A percentile compares a stretch with the other conserved stretches of the same genome.
Conservation (phyloP, 2,797 vertebrate species). For the Tragopan temminckii region DNA sequence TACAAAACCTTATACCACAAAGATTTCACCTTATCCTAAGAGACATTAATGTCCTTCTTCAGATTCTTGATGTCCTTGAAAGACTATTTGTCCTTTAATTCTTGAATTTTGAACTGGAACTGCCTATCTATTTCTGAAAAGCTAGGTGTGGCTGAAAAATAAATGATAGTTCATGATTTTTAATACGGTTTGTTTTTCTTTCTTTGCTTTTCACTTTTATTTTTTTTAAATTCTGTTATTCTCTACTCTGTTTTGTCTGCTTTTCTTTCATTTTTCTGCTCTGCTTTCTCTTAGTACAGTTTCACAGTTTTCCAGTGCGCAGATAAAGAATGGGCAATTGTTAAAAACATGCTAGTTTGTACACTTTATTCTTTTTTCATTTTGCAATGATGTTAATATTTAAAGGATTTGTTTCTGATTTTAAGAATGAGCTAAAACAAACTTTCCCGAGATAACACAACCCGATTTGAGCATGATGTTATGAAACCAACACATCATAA, state of each 20-base stretch:
- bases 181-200: accelerated
- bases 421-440: background rate
- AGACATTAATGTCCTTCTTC: background rate
- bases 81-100: background rate
- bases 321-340: background rate
- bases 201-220: background rate
- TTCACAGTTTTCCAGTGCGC: background rate
- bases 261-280: background rate
- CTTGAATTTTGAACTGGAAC: background rate
- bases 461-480: background rate
- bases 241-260: background rate
- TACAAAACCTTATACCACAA: background rate
- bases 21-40: conserved; percentile 6
- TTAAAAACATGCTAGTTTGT: background rate
- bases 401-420: background rate
- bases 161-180: accelerated
- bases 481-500: background rate
- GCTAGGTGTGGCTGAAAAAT: accelerated
- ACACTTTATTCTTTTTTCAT: background rate
- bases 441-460: background rate
- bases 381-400: background rate
- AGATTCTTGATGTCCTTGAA: background rate
- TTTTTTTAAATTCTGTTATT: background rate
- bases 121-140: background rate
- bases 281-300: background rate